Percentiles rank a stretch among this genome's conserved stretches.
Conservation (phyloP, 2,797 vertebrate species). For the Centropyge bicolor region DNA sequence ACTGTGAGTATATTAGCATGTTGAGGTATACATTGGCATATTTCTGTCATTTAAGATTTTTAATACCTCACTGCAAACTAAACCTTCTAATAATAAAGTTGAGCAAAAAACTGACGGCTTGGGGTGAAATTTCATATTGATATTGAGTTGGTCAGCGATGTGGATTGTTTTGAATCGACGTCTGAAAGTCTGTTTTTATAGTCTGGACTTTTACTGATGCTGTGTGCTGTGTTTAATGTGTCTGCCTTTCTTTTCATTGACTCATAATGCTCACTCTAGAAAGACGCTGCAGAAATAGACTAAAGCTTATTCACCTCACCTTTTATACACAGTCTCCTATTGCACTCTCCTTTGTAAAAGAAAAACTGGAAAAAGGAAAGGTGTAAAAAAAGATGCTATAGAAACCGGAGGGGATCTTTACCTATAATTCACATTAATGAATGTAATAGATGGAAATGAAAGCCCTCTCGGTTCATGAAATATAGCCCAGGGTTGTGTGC, state of each 20-base stretch:
- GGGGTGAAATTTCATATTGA: neutral
- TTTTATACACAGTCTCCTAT: constrained; percentile 10
- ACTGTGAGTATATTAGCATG: no score
- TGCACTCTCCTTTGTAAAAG: neutral
- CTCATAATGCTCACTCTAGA: neutral
- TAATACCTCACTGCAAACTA: neutral
- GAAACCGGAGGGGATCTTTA: constrained; percentile 31
- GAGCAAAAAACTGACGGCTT: neutral
- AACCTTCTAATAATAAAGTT: neutral
- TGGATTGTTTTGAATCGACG: constrained; percentile 28
- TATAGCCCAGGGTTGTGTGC: constrained; percentile 41
- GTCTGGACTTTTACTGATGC: constrained; percentile 26
- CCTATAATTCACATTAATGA: constrained; percentile 54
- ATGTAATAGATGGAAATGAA: constrained; percentile 59
- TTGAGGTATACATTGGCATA: no score
- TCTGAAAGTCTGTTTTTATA: constrained; percentile 30
- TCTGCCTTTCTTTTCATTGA: constrained; percentile 25
- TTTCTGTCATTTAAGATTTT: neutral
- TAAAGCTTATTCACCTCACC: constrained; percentile 30
- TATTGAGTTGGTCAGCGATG: constrained; percentile 25
- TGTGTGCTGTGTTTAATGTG: constrained; percentile 19
- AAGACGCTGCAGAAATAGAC: constrained; percentile 25
- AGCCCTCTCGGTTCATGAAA: constrained; percentile 53
- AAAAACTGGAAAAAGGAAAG: constrained; percentile 20
- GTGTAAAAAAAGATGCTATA: constrained; percentile 1